Base-by-base conservation (phyloP, 1,140 invertebrate genomes). In the Globodera ellingtonae region DNA sequence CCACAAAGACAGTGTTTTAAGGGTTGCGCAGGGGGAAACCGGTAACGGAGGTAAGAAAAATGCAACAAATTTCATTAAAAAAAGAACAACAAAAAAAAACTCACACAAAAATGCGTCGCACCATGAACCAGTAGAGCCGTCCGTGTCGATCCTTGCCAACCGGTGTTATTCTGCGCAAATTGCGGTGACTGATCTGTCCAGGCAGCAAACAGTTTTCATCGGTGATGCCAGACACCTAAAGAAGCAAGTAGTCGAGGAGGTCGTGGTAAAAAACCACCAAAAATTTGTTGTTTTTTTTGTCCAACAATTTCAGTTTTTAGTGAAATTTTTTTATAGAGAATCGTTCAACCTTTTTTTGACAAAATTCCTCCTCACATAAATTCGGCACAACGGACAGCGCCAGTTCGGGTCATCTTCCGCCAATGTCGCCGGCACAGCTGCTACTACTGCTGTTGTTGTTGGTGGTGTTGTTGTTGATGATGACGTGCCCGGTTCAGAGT, bases 111-210 rank as follows among this genome's bases (percentile, higher is more conserved):
- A 85, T 8, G 9, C 84, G 67, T 69, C 84, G 67, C 6, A 72
- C 84, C 59, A 86, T 48, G 48, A 86, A 85, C 84, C 84, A 85
- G 69, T 86, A 85, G 24, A 82, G 70, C 47, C 84, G 80, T 1
- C 84, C 84, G 46, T 85, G 85, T 3, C 84, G 74, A 80, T 85
- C 84, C 76, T 70, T 76, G 13, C 84, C 84, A 3, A 85, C 72
- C 47, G 85, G 79, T 69, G 67, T 47, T 47, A 78, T 65, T 48
- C 83, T 44, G 15, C 15, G 44, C 70, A 46, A 44, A 24, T 81
- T 50, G 21, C 75, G 44, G 18, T 44, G 44, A 35, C 21, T 62
- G n/a, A 50, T 56, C 79, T 85, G 47, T 15, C 59, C 73, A 24
- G 83, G 83, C 47, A 81, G n/a, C 15, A 70, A 35, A 75, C 82